Conservation (phyloP, 2,113 vertebrate species). For the Rutilus rutilus region DNA sequence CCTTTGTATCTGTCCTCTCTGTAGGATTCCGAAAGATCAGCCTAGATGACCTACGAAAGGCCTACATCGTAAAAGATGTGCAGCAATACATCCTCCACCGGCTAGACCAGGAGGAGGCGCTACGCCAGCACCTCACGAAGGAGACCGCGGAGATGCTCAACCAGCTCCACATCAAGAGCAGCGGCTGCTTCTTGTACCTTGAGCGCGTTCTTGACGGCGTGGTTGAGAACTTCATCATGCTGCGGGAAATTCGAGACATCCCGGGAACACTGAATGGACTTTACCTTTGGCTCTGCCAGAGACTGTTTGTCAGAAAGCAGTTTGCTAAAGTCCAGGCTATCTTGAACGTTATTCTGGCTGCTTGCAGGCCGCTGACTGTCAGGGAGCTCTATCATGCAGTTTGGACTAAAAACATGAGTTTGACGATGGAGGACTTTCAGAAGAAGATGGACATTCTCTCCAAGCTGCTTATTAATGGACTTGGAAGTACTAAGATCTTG, state of each 20-base stretch:
- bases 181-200: conserved; percentile 96
- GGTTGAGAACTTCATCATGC: conserved; percentile 96
- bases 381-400: conserved; percentile 93
- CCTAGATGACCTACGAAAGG: conserved; percentile 94
- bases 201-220: conserved; percentile 97
- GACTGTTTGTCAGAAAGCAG: conserved; percentile 97
- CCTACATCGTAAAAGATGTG: conserved; percentile 97
- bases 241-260: conserved; percentile 97
- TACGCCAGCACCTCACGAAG: conserved; percentile 96
- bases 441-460: conserved; percentile 95
- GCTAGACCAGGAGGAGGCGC: conserved; percentile 94
- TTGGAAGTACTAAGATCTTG: conserved; percentile 91
- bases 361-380: conserved; percentile 89
- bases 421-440: conserved; percentile 94
- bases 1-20: conserved; percentile 46
- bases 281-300: conserved; percentile 98
- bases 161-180: conserved; percentile 99
- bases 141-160: conserved; percentile 98
- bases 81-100: conserved; percentile 98
- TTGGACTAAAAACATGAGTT: conserved; percentile 94
- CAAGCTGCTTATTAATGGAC: conserved; percentile 90
- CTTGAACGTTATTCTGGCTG: conserved; percentile 94
- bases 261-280: conserved; percentile 96
- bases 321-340: conserved; percentile 98
- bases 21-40: conserved; percentile 97